phyloP scores from a whole-genome alignment of 2,113 vertebrate genomes.

The Lepisosteus osseus region DNA sequence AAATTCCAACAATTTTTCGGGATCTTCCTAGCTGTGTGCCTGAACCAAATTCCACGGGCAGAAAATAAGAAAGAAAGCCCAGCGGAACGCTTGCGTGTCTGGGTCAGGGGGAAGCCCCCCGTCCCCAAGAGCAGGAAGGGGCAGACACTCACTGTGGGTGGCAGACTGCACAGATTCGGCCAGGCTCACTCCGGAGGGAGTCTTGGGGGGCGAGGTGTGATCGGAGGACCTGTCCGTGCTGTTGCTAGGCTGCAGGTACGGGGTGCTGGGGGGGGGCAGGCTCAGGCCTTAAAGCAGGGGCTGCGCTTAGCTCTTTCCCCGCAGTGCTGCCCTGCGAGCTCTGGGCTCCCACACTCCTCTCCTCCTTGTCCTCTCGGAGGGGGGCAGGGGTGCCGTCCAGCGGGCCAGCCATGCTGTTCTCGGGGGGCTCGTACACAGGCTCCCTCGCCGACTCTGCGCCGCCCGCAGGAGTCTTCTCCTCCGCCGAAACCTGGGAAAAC shows the following conservation, averaged over 20 bases:
- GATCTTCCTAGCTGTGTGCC: too few relatives aligned
- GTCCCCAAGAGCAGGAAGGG: neutral
- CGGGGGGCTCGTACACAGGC: constrained; percentile 16
- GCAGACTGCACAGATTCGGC: constrained; percentile 70
- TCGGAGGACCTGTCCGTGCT: constrained; percentile 37
- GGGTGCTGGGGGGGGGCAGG: constrained; percentile 13
- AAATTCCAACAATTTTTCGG: too few relatives aligned
- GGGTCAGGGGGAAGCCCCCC: too few relatives aligned
- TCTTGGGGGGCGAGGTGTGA: constrained; percentile 54
- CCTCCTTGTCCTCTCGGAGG: constrained; percentile 17
- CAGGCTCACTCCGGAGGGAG: constrained; percentile 69
- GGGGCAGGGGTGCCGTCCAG: constrained; percentile 7
- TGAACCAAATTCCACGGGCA: too few relatives aligned
- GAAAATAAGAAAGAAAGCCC: too few relatives aligned
- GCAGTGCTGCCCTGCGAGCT: constrained; percentile 11
- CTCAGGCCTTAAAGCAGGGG: too few relatives aligned
- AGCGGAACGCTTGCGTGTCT: too few relatives aligned
- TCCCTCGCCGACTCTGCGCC: constrained; percentile 19
- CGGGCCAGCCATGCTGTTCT: constrained; percentile 7
- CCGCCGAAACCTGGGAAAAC: constrained; percentile 22
- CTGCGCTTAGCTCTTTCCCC: constrained; percentile 18
- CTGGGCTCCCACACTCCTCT: constrained; percentile 28
- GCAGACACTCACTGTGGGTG: constrained; percentile 62
- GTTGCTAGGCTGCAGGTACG: constrained; percentile 34
- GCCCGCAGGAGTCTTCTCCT: constrained; percentile 26